These are phyloP conservation scores for Mixornis gularis DNA, from an alignment of 2,113 vertebrate genomes.

Conservation along the genomic window DNA sequence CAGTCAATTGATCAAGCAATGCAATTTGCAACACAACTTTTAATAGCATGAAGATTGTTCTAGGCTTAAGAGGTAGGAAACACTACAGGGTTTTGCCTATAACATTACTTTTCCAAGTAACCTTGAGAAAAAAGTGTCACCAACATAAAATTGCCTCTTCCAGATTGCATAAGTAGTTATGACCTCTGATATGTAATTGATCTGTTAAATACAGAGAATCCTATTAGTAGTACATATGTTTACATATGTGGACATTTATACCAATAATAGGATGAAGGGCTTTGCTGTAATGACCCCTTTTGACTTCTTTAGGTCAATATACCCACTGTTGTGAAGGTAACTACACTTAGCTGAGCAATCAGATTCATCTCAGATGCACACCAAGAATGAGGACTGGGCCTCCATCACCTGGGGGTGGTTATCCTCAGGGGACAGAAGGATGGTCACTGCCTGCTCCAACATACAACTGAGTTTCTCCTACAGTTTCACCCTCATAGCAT, in stretches of 20 bases:
- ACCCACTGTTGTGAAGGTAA: not conserved
- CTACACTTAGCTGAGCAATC: not conserved
- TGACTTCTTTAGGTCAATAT: not conserved
- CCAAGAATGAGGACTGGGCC: accelerated
- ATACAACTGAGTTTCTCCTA: not conserved
- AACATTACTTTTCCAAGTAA: not conserved
- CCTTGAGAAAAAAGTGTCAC: not conserved
- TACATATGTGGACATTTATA: not conserved
- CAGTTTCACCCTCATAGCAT: not conserved
- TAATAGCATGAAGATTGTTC: not conserved
- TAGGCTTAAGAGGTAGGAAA: not conserved
- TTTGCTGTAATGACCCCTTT: not conserved
- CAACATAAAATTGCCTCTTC: not conserved
- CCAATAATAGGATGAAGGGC: not conserved
- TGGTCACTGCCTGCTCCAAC: not conserved
- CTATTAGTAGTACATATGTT: not conserved
- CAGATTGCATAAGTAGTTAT: not conserved
- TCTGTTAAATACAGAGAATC: not conserved
- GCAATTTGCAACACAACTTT: not conserved
- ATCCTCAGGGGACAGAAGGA: not conserved
- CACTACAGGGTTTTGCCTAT: not conserved
- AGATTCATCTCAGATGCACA: not conserved
- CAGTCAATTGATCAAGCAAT: not conserved
- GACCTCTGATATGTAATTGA: not conserved
- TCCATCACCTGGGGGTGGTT: accelerated